Evolutionary conservation across 1,140 invertebrate genomes (phyloP), one percentile per base, ranked within the genome.

Genomic region (Carcinoscorpius rotundicauda): DNA sequence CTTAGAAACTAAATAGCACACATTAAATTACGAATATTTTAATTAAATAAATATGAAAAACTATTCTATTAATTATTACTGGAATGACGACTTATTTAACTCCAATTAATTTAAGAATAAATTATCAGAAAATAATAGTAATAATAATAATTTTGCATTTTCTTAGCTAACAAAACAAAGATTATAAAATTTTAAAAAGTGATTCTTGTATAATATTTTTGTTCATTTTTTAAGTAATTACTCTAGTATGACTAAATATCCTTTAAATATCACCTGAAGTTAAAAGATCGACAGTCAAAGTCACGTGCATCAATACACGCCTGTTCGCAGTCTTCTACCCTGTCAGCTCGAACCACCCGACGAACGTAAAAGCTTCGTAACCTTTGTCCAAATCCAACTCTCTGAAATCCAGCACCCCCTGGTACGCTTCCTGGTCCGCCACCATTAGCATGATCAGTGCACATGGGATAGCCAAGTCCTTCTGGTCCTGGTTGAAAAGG

Each of bases 281-380:
- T 93, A 76, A 93, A 93, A 9, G 89, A 88, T 72, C 86, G 79
- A 71, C 91, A 93, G n/a, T 88, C 82, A 72, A 93, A 92, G 73
- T 92, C 89, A 69, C 86, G 80, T 5, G 85, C 83, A 72, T 68
- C 67, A 10, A 85, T 82, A 74, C 91, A 93, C 74, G 90, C 88
- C 64, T 85, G 78, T 74, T 93, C 87, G 74, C 90, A 93, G 58
- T 88, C 84, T 1, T 82, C 81, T 67, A 92, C 74, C 4, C 85
- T 86, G 4, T 86, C 83, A 2, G 85, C 85, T 5, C 85, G 84
- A 3, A 86, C 82, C 59, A 86, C 85, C 58, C 88, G 81, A 49
- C 87, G 79, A 2, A 93, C 84, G 72, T 87, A 92, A 66, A 87
- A 84, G 52, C 87, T 83, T 58, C 89, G 81, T 73, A 92, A 85